Evolutionary conservation across 2,113 vertebrate species (phyloP).

Genomic region (Rostratula benghalensis): DNA sequence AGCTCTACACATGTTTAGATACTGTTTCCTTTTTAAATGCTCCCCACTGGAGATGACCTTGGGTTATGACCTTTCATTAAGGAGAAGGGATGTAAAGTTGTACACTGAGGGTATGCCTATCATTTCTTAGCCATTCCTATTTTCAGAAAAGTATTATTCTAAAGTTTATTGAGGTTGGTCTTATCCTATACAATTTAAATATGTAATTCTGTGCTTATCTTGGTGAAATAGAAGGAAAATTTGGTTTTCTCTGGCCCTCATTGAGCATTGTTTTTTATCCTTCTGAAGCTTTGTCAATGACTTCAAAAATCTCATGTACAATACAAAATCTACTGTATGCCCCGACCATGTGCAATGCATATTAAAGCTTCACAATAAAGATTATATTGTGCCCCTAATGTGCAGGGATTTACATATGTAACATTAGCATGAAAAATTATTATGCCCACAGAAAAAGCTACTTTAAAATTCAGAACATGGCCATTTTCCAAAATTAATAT

Average conservation of each 20-base stretch:
- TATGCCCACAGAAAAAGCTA: background rate
- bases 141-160: background rate
- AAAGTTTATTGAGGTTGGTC: background rate
- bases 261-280: background rate
- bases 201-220: background rate
- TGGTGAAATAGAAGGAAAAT: background rate
- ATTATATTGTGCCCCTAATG: background rate
- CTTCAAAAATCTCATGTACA: background rate
- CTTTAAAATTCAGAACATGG: background rate
- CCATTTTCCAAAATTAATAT: background rate
- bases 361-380: background rate
- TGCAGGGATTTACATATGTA: background rate
- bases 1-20: background rate
- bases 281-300: background rate
- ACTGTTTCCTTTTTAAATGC: background rate
- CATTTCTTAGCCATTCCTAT: background rate
- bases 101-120: background rate
- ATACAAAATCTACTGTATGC: background rate
- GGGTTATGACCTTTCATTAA: background rate
- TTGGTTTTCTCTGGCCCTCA: background rate
- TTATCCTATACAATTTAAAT: background rate
- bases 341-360: background rate
- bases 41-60: background rate
- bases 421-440: background rate
- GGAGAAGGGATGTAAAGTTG: background rate